These are phyloP conservation scores for Aegotheles bennettii DNA, from an alignment of 2,113 vertebrate genomes.

Conservation along the genomic window DNA sequence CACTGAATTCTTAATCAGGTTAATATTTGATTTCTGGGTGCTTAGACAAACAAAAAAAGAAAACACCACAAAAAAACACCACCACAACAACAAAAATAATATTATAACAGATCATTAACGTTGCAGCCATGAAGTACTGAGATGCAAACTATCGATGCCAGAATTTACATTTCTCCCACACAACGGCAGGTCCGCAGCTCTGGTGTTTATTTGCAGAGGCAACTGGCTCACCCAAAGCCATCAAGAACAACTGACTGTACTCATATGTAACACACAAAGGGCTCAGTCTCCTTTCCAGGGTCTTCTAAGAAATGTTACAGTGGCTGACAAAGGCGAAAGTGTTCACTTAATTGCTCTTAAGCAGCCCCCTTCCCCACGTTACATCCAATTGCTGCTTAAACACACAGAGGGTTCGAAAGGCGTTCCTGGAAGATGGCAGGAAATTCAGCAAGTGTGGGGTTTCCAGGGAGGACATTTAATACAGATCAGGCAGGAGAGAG, in stretches of 20 bases:
- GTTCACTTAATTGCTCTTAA: not conserved
- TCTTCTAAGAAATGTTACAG: not conserved
- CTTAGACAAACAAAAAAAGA: slow-evolving; percentile 17
- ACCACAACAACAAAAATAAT: not conserved
- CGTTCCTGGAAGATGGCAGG: not conserved
- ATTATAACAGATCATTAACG: not conserved
- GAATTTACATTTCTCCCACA: not conserved
- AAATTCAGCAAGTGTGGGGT: not conserved
- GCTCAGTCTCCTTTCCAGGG: not conserved
- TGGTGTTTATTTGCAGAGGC: not conserved
- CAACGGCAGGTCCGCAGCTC: not conserved
- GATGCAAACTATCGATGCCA: not conserved
- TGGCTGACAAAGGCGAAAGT: not conserved
- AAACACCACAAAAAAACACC: not conserved
- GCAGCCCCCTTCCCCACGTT: not conserved
- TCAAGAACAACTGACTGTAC: not conserved
- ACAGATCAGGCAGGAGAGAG: not conserved
- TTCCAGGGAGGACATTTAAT: not conserved
- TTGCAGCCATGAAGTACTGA: not conserved
- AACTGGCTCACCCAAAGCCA: not conserved
- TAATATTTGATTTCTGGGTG: slow-evolving; percentile 52
- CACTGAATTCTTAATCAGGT: slow-evolving; percentile 59
- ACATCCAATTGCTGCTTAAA: not conserved
- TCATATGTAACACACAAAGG: not conserved
- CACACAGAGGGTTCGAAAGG: not conserved